phyloP scores from a whole-genome alignment of 2,797 vertebrate species.

The Melanotaenia nigrans region DNA sequence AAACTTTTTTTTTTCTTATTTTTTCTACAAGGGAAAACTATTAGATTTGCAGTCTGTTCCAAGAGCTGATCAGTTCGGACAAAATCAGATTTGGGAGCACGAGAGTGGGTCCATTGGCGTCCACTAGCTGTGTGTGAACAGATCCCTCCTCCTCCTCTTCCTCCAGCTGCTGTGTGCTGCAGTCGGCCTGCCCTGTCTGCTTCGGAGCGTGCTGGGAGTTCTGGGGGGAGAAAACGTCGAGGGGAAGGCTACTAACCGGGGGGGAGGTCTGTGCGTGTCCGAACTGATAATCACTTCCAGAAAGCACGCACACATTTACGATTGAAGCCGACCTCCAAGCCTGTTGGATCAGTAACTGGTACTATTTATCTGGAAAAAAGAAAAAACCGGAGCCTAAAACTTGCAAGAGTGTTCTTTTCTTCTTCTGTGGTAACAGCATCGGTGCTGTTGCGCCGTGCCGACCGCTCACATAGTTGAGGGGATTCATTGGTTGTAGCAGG shows the following conservation, averaged over 20 bases:
- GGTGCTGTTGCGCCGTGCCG: conserved; percentile 49
- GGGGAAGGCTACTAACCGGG: conserved; percentile 29
- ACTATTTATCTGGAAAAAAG: too few relatives aligned
- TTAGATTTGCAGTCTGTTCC: neutral
- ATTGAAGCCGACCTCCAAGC: conserved; percentile 13
- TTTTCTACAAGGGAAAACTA: neutral
- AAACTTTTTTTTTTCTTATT: neutral
- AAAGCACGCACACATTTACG: conserved; percentile 1
- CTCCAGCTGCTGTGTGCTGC: conserved; percentile 29
- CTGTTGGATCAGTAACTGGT: neutral
- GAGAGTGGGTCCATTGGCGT: conserved; percentile 50
- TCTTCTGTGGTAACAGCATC: conserved; percentile 34
- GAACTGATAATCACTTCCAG: conserved; percentile 50
- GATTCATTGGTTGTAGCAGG: conserved; percentile 61
- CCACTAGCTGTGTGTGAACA: conserved; percentile 48
- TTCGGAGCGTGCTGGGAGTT: conserved; percentile 66
- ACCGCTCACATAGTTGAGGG: conserved; percentile 44
- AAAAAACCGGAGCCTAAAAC: conserved; percentile 39
- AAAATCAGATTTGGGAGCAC: conserved; percentile 6
- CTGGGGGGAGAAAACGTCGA: conserved; percentile 46
- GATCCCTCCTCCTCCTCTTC: conserved; percentile 56
- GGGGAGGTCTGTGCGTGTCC: conserved; percentile 20
- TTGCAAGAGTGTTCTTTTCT: conserved; percentile 41
- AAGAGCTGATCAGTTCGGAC: too few relatives aligned
- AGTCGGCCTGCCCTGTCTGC: conserved; percentile 53